A percentile compares a stretch with the other conserved stretches of the same genome.
These are phyloP conservation scores for Chaenodraco wilsoni DNA, from an alignment of 2,797 vertebrate species.

Conservation along the genomic window DNA sequence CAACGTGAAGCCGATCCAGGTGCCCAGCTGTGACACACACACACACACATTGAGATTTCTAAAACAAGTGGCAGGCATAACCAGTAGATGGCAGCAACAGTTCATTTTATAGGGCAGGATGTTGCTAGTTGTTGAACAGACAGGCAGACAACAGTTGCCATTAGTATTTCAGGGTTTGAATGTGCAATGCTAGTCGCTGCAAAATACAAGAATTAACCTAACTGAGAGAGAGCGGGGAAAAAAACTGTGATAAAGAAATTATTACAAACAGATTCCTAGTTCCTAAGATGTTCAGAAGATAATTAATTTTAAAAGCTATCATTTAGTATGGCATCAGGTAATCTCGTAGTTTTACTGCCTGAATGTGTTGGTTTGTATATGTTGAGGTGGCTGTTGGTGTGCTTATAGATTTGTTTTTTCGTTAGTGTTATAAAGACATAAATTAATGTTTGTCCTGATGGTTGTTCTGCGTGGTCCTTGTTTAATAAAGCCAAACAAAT, in stretches of 20 bases:
- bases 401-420: too few species aligned
- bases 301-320: not conserved
- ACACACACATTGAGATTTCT: not conserved
- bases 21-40: conserved; percentile 84
- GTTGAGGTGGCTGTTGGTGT: too few species aligned
- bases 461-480: too few species aligned
- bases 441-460: too few species aligned
- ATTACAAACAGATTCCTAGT: not conserved
- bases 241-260: not conserved
- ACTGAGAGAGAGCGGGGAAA: not conserved
- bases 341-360: too few species aligned
- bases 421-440: too few species aligned
- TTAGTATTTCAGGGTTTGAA: not conserved
- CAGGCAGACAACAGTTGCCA: not conserved
- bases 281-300: not conserved
- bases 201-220: not conserved
- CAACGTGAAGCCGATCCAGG: conserved; percentile 93
- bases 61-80: not conserved
- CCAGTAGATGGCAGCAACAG: conserved; percentile 77
- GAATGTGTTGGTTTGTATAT: too few species aligned
- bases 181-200: not conserved
- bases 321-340: too few species aligned
- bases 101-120: not conserved
- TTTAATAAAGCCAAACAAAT: too few species aligned
- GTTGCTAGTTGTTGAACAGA: not conserved